A percentile compares a stretch with the other conserved stretches of the same genome.
Evolutionary conservation across 2,113 vertebrate species (phyloP).

Genomic region (Alethe castanea): DNA sequence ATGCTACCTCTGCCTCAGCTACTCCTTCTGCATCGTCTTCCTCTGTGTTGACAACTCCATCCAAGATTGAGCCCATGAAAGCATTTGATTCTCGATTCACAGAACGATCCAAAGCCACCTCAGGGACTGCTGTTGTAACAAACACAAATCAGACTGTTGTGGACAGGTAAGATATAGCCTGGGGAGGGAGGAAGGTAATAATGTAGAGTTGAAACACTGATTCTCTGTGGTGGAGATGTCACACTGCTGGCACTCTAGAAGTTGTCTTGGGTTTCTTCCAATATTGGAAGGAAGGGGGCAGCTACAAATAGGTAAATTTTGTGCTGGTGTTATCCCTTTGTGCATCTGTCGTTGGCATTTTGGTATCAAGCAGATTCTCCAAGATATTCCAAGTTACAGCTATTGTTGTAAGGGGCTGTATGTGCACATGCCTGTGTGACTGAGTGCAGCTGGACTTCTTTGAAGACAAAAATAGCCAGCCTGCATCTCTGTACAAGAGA

Average conservation of each 20-base stretch:
- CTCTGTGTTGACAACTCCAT: constrained; percentile 84
- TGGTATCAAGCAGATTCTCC: not conserved
- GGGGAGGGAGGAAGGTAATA: not conserved
- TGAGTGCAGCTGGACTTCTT: not conserved
- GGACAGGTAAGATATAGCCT: constrained; percentile 78
- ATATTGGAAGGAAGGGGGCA: not conserved
- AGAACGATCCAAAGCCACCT: constrained; percentile 94
- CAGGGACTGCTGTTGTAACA: constrained; percentile 80
- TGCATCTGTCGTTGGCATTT: not conserved
- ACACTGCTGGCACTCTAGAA: not conserved
- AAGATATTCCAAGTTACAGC: not conserved
- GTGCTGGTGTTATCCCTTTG: not conserved
- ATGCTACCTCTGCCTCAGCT: constrained; percentile 67
- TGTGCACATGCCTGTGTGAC: not conserved
- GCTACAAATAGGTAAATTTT: not conserved
- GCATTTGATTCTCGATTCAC: constrained; percentile 96
- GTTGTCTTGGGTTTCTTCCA: not conserved
- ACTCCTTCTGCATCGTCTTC: constrained; percentile 72
- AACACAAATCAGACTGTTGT: constrained; percentile 76
- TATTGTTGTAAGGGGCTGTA: not conserved
- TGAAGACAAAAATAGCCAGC: not conserved
- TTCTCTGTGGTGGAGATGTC: not conserved
- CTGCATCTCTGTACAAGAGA: not conserved
- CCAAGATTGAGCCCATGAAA: constrained; percentile 97
- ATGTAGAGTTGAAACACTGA: not conserved